Evolutionary conservation across 2,888 invertebrate species (phyloP).

Genomic region (Hypomecis punctinalis): DNA sequence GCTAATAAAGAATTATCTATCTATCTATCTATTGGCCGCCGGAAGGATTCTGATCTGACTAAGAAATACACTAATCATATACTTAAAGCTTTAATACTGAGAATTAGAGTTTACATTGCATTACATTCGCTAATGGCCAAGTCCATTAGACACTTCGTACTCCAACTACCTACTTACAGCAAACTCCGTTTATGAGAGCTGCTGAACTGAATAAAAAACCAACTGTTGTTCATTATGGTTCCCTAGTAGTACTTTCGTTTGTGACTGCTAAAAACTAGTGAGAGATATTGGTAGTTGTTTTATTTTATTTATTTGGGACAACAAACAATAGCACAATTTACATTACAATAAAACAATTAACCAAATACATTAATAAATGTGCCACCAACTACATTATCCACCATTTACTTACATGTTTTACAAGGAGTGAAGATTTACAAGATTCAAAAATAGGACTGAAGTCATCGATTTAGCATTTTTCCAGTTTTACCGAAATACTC

Average conservation of each 20-base stretch:
- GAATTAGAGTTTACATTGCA: constrained; percentile 1
- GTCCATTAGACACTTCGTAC: constrained; percentile 44
- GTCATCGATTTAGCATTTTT: too few relatives aligned
- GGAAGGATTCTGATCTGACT: background rate
- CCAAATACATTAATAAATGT: too few relatives aligned
- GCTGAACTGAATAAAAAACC: constrained; percentile 21
- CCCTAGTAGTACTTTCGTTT: background rate
- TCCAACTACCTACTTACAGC: constrained; percentile 29
- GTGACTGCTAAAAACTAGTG: too few relatives aligned
- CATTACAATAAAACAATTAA: too few relatives aligned
- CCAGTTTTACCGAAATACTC: too few relatives aligned
- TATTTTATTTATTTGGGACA: background rate
- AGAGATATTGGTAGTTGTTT: background rate
- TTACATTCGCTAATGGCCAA: constrained; percentile 44
- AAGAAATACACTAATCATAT: background rate
- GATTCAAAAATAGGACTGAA: too few relatives aligned
- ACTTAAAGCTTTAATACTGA: constrained; percentile 10
- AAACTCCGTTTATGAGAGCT: constrained; percentile 20
- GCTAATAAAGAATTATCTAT: too few relatives aligned
- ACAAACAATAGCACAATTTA: too few relatives aligned
- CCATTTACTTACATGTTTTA: too few relatives aligned
- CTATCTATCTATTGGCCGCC: too few relatives aligned
- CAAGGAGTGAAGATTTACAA: too few relatives aligned
- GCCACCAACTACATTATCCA: too few relatives aligned
- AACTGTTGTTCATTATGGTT: constrained; percentile 1